These are phyloP conservation scores for Augochlorella aurata DNA, from an alignment of 2,888 invertebrate species.

Conservation along the genomic window DNA sequence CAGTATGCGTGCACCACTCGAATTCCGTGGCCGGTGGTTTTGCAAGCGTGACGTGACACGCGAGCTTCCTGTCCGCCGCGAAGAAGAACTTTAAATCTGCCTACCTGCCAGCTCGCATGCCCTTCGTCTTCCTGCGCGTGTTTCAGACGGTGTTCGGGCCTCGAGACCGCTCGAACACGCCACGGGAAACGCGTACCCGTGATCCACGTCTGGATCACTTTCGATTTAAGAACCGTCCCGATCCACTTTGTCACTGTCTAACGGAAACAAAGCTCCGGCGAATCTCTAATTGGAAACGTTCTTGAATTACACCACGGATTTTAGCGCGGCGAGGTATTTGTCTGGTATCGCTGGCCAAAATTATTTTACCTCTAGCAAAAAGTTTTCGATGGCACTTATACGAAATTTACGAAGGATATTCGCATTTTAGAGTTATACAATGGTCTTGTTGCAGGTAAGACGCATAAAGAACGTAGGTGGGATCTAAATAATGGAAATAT, in stretches of 20 bases:
- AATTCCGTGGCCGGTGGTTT: conserved; percentile 30
- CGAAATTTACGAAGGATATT: no score
- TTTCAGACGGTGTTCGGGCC: conserved; percentile 34
- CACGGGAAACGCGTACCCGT: conserved; percentile 32
- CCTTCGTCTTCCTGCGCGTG: conserved; percentile 48
- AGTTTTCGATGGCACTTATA: no score
- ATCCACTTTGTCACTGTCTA: not conserved
- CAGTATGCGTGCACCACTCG: conserved; percentile 20
- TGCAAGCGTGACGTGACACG: conserved; percentile 46
- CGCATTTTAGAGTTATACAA: no score
- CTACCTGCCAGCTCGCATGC: conserved; percentile 47
- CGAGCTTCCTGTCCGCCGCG: conserved; percentile 48
- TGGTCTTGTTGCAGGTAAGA: no score
- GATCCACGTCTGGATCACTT: not conserved
- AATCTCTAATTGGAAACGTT: no score
- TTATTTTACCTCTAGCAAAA: no score
- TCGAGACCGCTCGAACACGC: conserved; percentile 35
- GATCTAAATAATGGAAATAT: no score
- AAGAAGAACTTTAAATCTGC: conserved; percentile 58
- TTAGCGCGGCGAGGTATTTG: no score
- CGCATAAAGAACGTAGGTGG: no score
- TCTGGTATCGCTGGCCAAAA: no score
- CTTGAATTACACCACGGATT: no score
- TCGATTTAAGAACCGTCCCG: not conserved
- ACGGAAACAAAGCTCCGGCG: not conserved